A percentile compares a stretch with the other conserved stretches of the same genome.
phyloP scores from a whole-genome alignment of 2,113 vertebrate genomes.

The Archilochus colubris region DNA sequence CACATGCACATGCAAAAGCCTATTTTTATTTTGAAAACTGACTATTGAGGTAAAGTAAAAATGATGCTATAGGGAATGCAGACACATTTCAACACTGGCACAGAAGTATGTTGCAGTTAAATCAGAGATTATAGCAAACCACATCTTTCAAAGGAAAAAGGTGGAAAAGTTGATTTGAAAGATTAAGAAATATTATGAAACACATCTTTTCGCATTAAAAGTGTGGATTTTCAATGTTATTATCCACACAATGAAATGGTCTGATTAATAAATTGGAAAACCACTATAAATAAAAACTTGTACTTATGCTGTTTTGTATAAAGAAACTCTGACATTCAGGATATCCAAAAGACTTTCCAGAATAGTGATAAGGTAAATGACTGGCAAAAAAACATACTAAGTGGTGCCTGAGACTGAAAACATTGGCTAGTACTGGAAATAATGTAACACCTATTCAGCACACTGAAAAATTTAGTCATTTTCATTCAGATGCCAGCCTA shows the following conservation, averaged over 20 bases:
- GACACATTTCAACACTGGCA: background rate
- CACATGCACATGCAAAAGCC: background rate
- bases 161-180: slow-evolving; percentile 1
- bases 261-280: slow-evolving; percentile 17
- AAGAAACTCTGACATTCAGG: background rate
- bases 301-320: background rate
- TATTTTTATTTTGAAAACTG: background rate
- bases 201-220: background rate
- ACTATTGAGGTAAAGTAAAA: background rate
- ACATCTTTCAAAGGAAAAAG: background rate
- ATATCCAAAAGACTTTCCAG: background rate
- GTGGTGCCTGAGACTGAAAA: background rate
- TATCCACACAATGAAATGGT: background rate
- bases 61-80: background rate
- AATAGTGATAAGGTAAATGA: background rate
- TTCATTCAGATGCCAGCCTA: background rate
- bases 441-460: background rate
- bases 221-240: background rate
- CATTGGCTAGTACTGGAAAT: background rate
- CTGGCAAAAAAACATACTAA: background rate
- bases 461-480: background rate
- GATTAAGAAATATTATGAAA: background rate
- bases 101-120: background rate
- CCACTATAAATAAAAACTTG: background rate
- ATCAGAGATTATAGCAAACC: background rate